Evolutionary conservation across 2,888 invertebrate genomes (phyloP).

Genomic region (Caenorhabditis drosophilae): DNA sequence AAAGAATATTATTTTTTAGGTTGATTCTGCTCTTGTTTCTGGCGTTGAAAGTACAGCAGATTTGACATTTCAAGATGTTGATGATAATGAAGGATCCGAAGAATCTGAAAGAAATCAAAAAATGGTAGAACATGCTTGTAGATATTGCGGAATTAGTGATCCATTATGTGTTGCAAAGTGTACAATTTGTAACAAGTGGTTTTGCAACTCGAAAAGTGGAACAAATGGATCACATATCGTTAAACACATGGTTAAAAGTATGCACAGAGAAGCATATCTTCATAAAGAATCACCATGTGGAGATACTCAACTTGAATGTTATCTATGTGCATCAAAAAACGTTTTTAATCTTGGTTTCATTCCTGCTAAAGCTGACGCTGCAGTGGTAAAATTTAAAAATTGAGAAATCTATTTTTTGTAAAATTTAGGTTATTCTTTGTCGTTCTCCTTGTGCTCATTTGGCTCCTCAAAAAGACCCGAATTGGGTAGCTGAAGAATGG

Average conservation of each 20-base stretch:
- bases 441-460: constrained; percentile 97
- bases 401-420: constrained; percentile 74
- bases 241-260: constrained; percentile 97
- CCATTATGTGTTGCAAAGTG: constrained; percentile 97
- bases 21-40: constrained; percentile 21
- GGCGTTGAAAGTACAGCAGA: constrained; percentile 41
- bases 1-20: constrained; percentile 15
- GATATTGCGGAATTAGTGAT: constrained; percentile 98
- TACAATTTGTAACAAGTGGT: constrained; percentile 98
- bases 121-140: constrained; percentile 87
- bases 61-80: constrained; percentile 63
- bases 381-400: constrained; percentile 57
- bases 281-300: constrained; percentile 96
- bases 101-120: constrained; percentile 83
- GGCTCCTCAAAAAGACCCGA: constrained; percentile 95
- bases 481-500: constrained; percentile 77
- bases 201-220: constrained; percentile 87
- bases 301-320: constrained; percentile 96
- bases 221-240: constrained; percentile 84
- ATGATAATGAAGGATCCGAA: constrained; percentile 55
- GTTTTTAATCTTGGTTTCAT: constrained; percentile 98
- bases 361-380: constrained; percentile 80
- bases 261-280: constrained; percentile 83
- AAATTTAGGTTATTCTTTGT: constrained; percentile 78
- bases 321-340: constrained; percentile 96